phyloP scores from a whole-genome alignment of 35 echinoderm and acorn worm genomes.

The Lytechinus variegatus region DNA sequence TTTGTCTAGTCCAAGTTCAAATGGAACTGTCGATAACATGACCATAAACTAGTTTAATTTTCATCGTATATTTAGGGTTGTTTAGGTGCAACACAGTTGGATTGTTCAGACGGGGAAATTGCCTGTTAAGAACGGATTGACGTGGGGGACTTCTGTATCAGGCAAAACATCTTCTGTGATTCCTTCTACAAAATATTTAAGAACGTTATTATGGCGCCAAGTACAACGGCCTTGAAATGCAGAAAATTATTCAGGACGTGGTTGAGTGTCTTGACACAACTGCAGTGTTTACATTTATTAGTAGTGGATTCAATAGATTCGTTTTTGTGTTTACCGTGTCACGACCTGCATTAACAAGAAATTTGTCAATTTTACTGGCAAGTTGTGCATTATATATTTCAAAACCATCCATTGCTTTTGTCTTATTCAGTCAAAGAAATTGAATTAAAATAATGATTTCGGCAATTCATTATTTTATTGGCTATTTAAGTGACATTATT shows the following conservation, averaged over 20 bases:
- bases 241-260: neutral
- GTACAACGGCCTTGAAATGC: neutral
- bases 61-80: too few species aligned
- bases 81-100: too few species aligned
- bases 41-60: too few species aligned
- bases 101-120: too few species aligned
- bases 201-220: neutral
- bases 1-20: too few species aligned
- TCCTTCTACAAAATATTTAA: neutral
- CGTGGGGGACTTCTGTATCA: neutral
- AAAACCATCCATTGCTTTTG: neutral
- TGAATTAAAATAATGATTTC: too few species aligned
- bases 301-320: too few species aligned
- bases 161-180: neutral
- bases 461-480: too few species aligned
- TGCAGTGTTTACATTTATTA: neutral
- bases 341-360: neutral
- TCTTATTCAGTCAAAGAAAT: too few species aligned
- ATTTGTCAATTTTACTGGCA: neutral
- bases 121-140: neutral
- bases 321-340: too few species aligned
- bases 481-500: too few species aligned
- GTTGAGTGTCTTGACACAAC: neutral
- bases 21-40: too few species aligned
- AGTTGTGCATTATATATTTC: neutral